Percentiles rank a stretch among this genome's conserved stretches.
Evolutionary conservation across 2,113 vertebrate genomes (phyloP).

Genomic region (Mustelus asterias): DNA sequence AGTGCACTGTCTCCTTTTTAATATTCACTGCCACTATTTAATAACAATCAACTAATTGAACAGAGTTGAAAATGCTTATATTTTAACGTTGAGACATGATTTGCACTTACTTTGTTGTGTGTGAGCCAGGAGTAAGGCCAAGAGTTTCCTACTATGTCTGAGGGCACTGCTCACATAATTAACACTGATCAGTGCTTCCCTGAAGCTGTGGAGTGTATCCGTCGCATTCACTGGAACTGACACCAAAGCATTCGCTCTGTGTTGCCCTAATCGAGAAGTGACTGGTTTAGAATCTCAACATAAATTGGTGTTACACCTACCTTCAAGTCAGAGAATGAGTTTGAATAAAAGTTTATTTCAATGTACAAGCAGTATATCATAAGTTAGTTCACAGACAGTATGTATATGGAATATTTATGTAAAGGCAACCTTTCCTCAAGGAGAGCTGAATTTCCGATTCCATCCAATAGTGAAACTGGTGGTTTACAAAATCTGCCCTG

Average conservation of each 20-base stretch:
- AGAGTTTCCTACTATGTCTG: conserved; percentile 74
- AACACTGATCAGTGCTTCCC: conserved; percentile 64
- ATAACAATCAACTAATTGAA: neutral
- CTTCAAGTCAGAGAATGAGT: neutral
- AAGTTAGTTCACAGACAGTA: neutral
- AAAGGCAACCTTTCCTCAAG: neutral
- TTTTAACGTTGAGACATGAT: neutral
- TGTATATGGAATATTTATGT: neutral
- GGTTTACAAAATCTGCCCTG: neutral
- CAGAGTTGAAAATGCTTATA: neutral
- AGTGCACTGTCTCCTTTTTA: neutral
- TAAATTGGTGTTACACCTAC: neutral
- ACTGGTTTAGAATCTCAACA: neutral
- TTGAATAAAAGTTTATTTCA: neutral
- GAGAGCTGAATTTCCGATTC: neutral
- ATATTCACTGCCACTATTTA: neutral
- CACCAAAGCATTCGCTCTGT: conserved; percentile 55
- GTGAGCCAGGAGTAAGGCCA: conserved; percentile 68
- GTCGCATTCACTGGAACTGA: conserved; percentile 77
- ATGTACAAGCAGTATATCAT: neutral
- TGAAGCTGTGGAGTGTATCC: conserved; percentile 73
- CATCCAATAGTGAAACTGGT: neutral
- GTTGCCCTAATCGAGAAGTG: conserved; percentile 52
- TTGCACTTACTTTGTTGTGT: conserved; percentile 66
- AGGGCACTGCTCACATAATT: conserved; percentile 61